Percentiles rank a stretch among this genome's conserved stretches.
These are phyloP conservation scores for Pelodytes ibericus DNA, from an alignment of 2,797 vertebrate genomes.

Conservation along the genomic window DNA sequence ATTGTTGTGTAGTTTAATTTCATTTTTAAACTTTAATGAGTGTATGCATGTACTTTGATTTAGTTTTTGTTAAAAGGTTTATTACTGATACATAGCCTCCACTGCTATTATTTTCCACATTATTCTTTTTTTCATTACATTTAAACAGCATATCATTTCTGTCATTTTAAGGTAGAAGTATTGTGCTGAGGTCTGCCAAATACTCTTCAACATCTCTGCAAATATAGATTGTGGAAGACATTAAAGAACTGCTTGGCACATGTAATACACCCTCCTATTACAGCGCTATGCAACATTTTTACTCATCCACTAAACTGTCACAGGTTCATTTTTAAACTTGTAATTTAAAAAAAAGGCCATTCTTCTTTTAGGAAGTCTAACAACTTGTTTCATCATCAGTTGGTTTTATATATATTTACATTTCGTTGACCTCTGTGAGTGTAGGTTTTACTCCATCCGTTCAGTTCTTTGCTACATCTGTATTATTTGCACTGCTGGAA, in stretches of 20 bases:
- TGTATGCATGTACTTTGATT: neutral
- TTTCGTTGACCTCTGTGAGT: too few species aligned
- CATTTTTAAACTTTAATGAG: neutral
- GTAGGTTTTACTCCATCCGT: too few species aligned
- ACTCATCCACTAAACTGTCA: too few species aligned
- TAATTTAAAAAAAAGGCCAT: too few species aligned
- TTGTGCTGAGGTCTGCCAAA: neutral
- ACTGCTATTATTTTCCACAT: constrained; percentile 1
- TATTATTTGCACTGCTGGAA: too few species aligned
- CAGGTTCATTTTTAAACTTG: too few species aligned
- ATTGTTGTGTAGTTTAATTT: neutral
- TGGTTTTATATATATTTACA: too few species aligned
- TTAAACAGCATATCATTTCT: constrained; percentile 4
- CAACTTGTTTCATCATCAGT: too few species aligned
- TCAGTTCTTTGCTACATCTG: too few species aligned
- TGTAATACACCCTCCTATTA: neutral
- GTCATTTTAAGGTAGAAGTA: constrained; percentile 7
- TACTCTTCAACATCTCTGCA: neutral
- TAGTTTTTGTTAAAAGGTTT: constrained; percentile 21
- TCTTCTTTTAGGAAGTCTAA: too few species aligned
- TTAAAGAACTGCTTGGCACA: neutral
- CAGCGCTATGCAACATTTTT: too few species aligned
- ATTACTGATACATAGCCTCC: constrained; percentile 4
- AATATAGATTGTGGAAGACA: neutral
- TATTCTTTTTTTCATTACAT: neutral